Evolutionary conservation across 2,797 vertebrate species (phyloP).

Genomic region (Pangasius larnaudii): DNA sequence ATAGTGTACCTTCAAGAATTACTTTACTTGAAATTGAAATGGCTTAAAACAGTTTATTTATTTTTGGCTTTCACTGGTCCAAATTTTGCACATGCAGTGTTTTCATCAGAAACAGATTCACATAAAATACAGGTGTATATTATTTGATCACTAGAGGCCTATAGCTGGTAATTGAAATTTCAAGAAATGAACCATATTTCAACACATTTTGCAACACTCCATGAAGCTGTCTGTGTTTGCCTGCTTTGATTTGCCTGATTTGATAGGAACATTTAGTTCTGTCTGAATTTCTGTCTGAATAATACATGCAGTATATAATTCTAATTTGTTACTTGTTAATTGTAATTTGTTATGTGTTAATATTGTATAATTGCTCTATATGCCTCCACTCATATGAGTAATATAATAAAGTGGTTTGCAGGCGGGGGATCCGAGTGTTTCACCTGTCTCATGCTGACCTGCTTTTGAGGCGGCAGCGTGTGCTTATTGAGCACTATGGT

Average conservation of each 20-base stretch:
- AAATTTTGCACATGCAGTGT: background rate
- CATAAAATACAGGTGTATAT: background rate
- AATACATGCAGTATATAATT: background rate
- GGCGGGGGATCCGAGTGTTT: conserved; percentile 51
- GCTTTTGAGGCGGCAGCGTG: conserved; percentile 60
- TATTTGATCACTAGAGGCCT: background rate
- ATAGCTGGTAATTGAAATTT: background rate
- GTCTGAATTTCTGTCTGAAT: background rate
- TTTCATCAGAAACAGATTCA: background rate
- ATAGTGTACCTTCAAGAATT: background rate
- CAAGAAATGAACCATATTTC: background rate
- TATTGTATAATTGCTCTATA: conserved; percentile 35
- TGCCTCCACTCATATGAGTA: conserved; percentile 24
- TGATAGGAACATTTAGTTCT: background rate
- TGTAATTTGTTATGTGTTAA: conserved; percentile 35
- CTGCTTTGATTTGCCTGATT: background rate
- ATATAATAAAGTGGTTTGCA: conserved; percentile 43
- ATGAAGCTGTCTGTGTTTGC: background rate
- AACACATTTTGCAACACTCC: background rate
- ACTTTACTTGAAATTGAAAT: background rate
- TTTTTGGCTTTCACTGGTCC: background rate
- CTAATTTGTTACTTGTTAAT: conserved; percentile 42
- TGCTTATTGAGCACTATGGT: conserved; percentile 62
- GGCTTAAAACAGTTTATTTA: background rate
- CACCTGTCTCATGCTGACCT: conserved; percentile 66